Conservation (phyloP, 2,113 vertebrate genomes). For the Empidonax alnorum region DNA sequence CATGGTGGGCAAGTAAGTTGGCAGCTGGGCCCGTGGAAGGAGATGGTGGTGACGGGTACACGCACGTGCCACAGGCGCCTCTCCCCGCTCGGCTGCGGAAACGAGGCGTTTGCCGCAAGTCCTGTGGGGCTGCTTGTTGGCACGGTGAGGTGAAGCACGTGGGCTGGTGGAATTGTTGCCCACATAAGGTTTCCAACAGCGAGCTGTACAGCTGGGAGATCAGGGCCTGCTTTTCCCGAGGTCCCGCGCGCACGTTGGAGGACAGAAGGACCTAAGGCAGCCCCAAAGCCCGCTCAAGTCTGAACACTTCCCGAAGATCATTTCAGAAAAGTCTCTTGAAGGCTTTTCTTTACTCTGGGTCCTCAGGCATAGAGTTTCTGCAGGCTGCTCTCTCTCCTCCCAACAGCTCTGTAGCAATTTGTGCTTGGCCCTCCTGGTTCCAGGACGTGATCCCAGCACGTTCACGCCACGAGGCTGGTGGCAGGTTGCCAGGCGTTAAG, state of each 20-base stretch:
- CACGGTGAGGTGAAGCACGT: fast-evolving
- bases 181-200: neutral
- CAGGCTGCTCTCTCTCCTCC: neutral
- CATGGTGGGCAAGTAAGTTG: conserved; percentile 90
- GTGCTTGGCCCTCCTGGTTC: neutral
- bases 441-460: neutral
- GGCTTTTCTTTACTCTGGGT: neutral
- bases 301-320: neutral
- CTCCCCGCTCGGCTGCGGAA: neutral
- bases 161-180: neutral
- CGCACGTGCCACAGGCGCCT: fast-evolving
- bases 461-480: fast-evolving
- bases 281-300: neutral
- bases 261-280: neutral
- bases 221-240: neutral
- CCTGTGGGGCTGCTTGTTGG: neutral
- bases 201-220: neutral
- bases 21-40: neutral
- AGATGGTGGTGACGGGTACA: fast-evolving
- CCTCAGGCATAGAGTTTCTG: neutral
- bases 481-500: neutral
- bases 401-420: neutral
- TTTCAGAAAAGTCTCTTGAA: neutral
- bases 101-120: neutral
- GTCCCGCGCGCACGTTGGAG: fast-evolving